Evolutionary conservation across 2,888 invertebrate species (phyloP).

Genomic region (Aleiodes leptofemur): DNA sequence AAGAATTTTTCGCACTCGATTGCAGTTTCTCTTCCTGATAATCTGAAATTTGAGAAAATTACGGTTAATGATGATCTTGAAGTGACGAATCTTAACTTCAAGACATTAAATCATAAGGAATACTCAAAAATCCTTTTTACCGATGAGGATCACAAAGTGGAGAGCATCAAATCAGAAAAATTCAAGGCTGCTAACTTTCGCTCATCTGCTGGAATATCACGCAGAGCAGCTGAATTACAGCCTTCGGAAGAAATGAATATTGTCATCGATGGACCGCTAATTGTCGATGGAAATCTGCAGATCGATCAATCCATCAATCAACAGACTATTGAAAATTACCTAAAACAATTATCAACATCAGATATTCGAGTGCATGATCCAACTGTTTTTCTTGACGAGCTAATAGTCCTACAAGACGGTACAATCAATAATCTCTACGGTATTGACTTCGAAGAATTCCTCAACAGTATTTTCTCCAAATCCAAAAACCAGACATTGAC

Average conservation of each 20-base stretch:
- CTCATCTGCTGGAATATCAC: constrained; percentile 46
- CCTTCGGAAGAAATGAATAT: constrained; percentile 46
- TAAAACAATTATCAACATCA: constrained; percentile 47
- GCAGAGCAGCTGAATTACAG: constrained; percentile 46
- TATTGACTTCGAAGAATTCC: constrained; percentile 52
- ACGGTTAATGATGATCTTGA: constrained; percentile 54
- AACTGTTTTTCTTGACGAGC: constrained; percentile 52
- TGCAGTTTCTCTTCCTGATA: neutral
- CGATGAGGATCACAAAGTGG: constrained; percentile 47
- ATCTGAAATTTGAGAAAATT: constrained; percentile 10
- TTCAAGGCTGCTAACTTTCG: constrained; percentile 34
- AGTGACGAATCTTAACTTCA: constrained; percentile 49
- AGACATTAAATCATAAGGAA: constrained; percentile 36
- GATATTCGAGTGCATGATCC: constrained; percentile 48
- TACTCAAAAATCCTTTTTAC: constrained; percentile 22
- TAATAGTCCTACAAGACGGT: constrained; percentile 58
- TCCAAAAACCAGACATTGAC: constrained; percentile 58
- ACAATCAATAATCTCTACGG: constrained; percentile 56
- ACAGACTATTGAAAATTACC: constrained; percentile 51
- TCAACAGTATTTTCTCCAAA: constrained; percentile 57
- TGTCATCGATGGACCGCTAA: constrained; percentile 46
- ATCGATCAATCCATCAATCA: constrained; percentile 57
- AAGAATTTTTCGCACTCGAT: neutral
- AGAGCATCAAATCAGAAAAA: constrained; percentile 38
- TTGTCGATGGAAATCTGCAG: constrained; percentile 61